These are phyloP conservation scores for Diceros bicornis DNA, from an alignment of 2,797 vertebrate genomes.

Conservation along the genomic window DNA sequence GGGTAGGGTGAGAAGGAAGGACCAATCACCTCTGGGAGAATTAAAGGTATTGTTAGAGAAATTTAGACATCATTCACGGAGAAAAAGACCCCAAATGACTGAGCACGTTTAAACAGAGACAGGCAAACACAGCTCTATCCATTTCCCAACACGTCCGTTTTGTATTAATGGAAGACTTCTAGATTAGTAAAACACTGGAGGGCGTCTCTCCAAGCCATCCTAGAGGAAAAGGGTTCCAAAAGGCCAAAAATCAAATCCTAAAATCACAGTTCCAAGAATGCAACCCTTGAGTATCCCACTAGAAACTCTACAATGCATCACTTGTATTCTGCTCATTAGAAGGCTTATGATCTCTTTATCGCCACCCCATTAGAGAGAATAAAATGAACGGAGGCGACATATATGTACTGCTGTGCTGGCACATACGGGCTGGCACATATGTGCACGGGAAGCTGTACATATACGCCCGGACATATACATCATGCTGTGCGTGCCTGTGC, in stretches of 20 bases:
- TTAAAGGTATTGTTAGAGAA: conserved; percentile 52
- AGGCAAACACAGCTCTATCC: conserved; percentile 70
- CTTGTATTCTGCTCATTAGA: conserved; percentile 59
- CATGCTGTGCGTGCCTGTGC: conserved; percentile 94
- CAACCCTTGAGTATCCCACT: conserved; percentile 73
- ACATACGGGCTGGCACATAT: conserved; percentile 70
- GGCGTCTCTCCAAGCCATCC: conserved; percentile 76
- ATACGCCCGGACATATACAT: conserved; percentile 67
- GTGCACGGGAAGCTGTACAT: conserved; percentile 76
- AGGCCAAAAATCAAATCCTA: conserved; percentile 75
- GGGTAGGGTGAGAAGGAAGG: conserved; percentile 5
- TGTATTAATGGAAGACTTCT: conserved; percentile 80
- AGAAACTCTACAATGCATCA: conserved; percentile 78
- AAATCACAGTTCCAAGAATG: conserved; percentile 69
- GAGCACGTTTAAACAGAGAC: conserved; percentile 42
- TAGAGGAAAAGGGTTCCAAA: conserved; percentile 66
- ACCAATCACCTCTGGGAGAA: conserved; percentile 61
- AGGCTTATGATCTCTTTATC: conserved; percentile 31
- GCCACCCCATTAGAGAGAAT: conserved; percentile 64
- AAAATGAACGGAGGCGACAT: conserved; percentile 74
- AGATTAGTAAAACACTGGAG: conserved; percentile 78
- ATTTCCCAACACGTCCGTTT: conserved; percentile 62
- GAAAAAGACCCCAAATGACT: conserved; percentile 49
- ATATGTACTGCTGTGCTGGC: conserved; percentile 75
- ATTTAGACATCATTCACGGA: conserved; percentile 22